phyloP scores from a whole-genome alignment of 2,888 invertebrate species.

The Globia sparganii region DNA sequence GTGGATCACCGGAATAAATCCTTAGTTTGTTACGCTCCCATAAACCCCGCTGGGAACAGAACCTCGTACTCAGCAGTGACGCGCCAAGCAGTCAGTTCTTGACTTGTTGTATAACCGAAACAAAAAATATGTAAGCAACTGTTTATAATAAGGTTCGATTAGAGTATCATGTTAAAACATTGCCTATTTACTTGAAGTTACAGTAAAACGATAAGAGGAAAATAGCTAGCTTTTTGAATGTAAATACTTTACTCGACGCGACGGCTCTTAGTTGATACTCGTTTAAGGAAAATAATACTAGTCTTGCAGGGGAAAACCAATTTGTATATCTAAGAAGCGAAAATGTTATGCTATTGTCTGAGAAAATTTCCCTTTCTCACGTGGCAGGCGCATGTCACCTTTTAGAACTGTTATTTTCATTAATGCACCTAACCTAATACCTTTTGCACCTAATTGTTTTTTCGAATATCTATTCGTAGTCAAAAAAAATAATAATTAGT shows the following conservation, averaged over 20 bases:
- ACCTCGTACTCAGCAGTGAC: not conserved
- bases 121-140: not conserved
- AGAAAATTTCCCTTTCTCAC: no score
- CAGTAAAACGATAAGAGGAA: not conserved
- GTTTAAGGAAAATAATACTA: slow-evolving; percentile 1
- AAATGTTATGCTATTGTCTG: no score
- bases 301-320: not conserved
- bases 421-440: no score
- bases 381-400: no score
- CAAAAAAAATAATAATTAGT: no score
- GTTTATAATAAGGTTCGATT: not conserved
- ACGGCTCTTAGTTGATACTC: not conserved
- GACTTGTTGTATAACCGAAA: not conserved
- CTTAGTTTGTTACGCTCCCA: no score
- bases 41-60: not conserved
- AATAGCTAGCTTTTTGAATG: not conserved
- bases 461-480: no score
- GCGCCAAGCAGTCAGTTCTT: not conserved
- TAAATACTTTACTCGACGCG: slow-evolving; percentile 4
- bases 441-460: no score
- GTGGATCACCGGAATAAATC: no score
- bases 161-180: not conserved
- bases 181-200: not conserved
- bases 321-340: not conserved
- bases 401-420: no score